A percentile compares a stretch with the other conserved stretches of the same genome.
phyloP scores from a whole-genome alignment of 2,797 vertebrate species.

The Scyliorhinus canicula region DNA sequence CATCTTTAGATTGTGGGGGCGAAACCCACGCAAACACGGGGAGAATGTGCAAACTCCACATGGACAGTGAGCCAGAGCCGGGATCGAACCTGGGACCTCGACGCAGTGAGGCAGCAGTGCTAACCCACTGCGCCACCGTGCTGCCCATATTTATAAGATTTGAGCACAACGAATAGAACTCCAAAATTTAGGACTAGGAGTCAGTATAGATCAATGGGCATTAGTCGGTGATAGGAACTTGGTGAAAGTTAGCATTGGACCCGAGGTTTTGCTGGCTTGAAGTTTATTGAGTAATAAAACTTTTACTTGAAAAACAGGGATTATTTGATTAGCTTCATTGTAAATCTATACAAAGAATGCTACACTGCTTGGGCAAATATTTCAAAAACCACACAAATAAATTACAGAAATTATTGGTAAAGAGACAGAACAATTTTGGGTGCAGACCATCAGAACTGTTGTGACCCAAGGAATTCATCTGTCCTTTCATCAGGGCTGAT shows the following conservation, averaged over 20 bases:
- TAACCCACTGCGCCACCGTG: too few relatives aligned
- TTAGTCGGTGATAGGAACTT: neutral
- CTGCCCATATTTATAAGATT: neutral
- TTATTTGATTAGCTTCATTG: neutral
- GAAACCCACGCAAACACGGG: too few relatives aligned
- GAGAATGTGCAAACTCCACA: too few relatives aligned
- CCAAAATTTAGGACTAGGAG: neutral
- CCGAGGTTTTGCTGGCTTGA: neutral
- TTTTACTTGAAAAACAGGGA: neutral
- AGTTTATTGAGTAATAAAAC: neutral
- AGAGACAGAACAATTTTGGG: neutral
- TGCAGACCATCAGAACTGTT: neutral
- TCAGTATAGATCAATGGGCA: neutral
- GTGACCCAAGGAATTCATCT: neutral
- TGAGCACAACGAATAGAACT: neutral
- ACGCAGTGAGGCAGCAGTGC: too few relatives aligned
- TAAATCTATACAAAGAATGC: neutral
- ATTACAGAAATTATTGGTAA: neutral
- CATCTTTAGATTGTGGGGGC: too few relatives aligned
- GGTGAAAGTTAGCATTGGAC: neutral
- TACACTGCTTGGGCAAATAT: neutral
- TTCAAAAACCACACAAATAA: neutral
- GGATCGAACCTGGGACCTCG: too few relatives aligned
- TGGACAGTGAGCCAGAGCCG: too few relatives aligned
- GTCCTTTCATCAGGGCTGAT: neutral